Conservation (phyloP, 2,797 vertebrate species). For the Coreius guichenoti region DNA sequence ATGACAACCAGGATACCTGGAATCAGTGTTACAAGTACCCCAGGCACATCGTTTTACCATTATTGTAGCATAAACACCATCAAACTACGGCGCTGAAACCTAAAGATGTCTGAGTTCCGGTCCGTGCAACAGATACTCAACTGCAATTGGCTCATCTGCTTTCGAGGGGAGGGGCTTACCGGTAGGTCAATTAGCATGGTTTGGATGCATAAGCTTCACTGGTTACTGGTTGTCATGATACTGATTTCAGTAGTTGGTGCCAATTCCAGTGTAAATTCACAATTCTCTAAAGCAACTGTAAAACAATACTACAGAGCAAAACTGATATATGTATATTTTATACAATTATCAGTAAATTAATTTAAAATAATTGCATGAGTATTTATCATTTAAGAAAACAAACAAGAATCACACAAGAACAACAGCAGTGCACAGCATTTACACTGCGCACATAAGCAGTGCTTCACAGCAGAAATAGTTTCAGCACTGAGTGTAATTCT, state of each 20-base stretch:
- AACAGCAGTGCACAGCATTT: neutral
- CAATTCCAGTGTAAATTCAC: neutral
- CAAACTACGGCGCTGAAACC: too few relatives aligned
- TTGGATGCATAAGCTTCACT: conserved; percentile 5
- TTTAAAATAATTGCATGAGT: neutral
- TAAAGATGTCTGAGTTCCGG: too few relatives aligned
- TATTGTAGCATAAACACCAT: too few relatives aligned
- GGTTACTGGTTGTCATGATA: neutral
- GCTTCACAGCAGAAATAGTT: neutral
- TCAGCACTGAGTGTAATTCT: neutral
- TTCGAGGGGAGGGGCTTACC: too few relatives aligned
- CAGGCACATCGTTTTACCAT: too few relatives aligned
- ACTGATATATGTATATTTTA: neutral
- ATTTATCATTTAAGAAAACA: neutral
- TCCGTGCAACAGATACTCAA: too few relatives aligned
- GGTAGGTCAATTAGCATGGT: neutral
- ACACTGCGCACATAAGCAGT: neutral
- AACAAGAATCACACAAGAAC: neutral
- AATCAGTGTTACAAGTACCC: too few relatives aligned
- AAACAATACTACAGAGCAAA: neutral
- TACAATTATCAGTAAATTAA: neutral
- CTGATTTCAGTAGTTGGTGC: neutral
- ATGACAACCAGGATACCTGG: too few relatives aligned
- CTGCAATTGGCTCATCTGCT: too few relatives aligned
- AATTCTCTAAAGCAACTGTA: neutral